Percentiles rank a stretch among this genome's conserved stretches.
phyloP scores from a whole-genome alignment of 2,888 invertebrate genomes.

The Drosophila crucigera region DNA sequence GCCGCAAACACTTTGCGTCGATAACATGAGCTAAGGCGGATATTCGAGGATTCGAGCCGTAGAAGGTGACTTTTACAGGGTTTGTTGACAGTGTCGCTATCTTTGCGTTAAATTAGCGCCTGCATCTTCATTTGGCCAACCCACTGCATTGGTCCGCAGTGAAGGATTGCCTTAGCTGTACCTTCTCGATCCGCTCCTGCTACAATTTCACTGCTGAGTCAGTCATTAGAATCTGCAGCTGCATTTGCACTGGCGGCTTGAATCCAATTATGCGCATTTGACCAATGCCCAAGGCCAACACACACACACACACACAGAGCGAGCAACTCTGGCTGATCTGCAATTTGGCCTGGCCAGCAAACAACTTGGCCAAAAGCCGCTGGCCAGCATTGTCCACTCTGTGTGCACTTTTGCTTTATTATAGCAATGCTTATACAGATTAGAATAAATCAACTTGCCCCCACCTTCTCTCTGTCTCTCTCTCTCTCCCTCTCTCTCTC shows the following conservation, averaged over 20 bases:
- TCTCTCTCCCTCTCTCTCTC: slow-evolving; percentile 3
- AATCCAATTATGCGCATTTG: slow-evolving; percentile 72
- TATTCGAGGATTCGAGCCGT: not conserved
- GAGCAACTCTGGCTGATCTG: slow-evolving; percentile 49
- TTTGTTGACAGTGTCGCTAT: slow-evolving; percentile 20
- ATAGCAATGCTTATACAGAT: slow-evolving; percentile 80
- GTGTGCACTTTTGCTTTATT: slow-evolving; percentile 78
- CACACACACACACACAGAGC: slow-evolving; percentile 14
- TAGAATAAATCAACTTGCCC: slow-evolving; percentile 77
- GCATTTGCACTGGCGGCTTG: slow-evolving; percentile 69
- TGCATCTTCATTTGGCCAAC: slow-evolving; percentile 68
- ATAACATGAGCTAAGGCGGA: slow-evolving; percentile 17
- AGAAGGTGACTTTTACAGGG: slow-evolving; percentile 30
- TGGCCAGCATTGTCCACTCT: slow-evolving; percentile 74
- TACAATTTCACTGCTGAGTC: slow-evolving; percentile 63
- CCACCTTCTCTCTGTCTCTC: not conserved
- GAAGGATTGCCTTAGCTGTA: slow-evolving; percentile 29
- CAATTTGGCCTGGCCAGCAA: slow-evolving; percentile 60
- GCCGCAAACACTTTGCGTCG: slow-evolving; percentile 52
- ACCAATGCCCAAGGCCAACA: slow-evolving; percentile 58
- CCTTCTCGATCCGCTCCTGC: not conserved
- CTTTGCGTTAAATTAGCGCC: slow-evolving; percentile 54
- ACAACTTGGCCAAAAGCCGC: slow-evolving; percentile 63
- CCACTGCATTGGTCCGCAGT: slow-evolving; percentile 45
- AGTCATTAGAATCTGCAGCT: slow-evolving; percentile 80